phyloP scores from a whole-genome alignment of 2,888 invertebrate species.

The Eupithecia exiguata region DNA sequence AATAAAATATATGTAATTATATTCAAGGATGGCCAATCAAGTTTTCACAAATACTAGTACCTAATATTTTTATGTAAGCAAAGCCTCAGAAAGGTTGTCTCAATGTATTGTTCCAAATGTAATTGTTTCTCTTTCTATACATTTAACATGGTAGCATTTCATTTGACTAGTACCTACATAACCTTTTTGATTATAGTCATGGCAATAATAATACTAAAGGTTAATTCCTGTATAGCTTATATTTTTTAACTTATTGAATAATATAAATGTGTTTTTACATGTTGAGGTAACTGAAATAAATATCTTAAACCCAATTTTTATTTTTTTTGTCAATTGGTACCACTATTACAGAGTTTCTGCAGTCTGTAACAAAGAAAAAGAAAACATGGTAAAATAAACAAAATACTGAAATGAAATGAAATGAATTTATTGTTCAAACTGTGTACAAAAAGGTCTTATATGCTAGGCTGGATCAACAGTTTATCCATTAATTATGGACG shows the following conservation, averaged over 20 bases:
- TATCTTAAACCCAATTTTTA: neutral
- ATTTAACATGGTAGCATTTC: neutral
- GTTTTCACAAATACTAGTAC: too few species aligned
- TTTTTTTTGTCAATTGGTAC: constrained; percentile 60
- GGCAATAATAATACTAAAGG: neutral
- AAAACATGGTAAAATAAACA: neutral
- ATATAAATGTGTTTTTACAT: constrained; percentile 12
- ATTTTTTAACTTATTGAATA: constrained; percentile 3
- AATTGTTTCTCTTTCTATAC: neutral
- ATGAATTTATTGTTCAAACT: too few species aligned
- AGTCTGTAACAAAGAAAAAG: constrained; percentile 46
- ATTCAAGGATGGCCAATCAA: too few species aligned
- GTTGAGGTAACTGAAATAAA: constrained; percentile 7
- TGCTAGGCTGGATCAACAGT: too few species aligned
- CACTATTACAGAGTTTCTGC: constrained; percentile 54
- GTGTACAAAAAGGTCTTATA: too few species aligned
- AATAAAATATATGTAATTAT: too few species aligned
- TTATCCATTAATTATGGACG: too few species aligned
- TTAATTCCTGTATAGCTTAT: neutral
- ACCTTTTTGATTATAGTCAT: neutral
- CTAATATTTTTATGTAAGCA: neutral
- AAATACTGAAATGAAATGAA: too few species aligned
- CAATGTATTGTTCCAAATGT: neutral
- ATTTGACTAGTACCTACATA: neutral
- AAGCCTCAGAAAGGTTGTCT: neutral